Base-by-base conservation (phyloP, 1,140 invertebrate species). In the Eufriesea mexicana region DNA sequence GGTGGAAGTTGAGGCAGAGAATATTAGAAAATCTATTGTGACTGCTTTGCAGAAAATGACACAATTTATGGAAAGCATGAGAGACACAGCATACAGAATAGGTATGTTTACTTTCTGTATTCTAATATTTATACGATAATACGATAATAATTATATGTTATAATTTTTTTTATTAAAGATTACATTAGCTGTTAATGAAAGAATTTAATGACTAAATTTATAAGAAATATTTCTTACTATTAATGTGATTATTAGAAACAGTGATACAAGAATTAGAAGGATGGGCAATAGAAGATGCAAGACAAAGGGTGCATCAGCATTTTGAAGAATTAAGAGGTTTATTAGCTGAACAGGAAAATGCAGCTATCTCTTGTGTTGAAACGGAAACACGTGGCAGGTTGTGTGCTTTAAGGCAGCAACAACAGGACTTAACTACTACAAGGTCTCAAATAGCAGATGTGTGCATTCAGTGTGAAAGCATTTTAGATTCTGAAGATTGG, bases 1-100 rank as follows among this genome's bases (percentile, higher is more conserved):
- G 47, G 90, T 96, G 51, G 96, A 96, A 88, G 94, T 93, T 9
- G 96, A 96, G 90, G 95, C 96, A 42, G 95, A 96, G 82, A 95
- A 94, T 88, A 93, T 96, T 12, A 89, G 95, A 49, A 91, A 93
- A 49, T 93, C 95, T 18, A 94, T 96, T 35, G 92, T 94, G 25
- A 92, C 90, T 81, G 95, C 95, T 55, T 90, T 95, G 6, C 94
- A 94, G 71, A 94, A 95, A 72, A 95, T 96, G 89, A 95, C 95
- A 51, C 95, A 95, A 73, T 95, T 96, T 88, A 95, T 95, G 86
- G 95, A 96, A 87, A 95, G 95, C 83, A 95, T 96, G 83, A 94
- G 93, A 78, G 95, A 96, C 74, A 95, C 95, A 5, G 94, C 94
- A 23, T 93, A 95, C 47, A 94, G 94, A 89, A 91, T 96, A 84